Base-by-base conservation (phyloP, 1,140 invertebrate genomes). In the Aphidius gifuensis region DNA sequence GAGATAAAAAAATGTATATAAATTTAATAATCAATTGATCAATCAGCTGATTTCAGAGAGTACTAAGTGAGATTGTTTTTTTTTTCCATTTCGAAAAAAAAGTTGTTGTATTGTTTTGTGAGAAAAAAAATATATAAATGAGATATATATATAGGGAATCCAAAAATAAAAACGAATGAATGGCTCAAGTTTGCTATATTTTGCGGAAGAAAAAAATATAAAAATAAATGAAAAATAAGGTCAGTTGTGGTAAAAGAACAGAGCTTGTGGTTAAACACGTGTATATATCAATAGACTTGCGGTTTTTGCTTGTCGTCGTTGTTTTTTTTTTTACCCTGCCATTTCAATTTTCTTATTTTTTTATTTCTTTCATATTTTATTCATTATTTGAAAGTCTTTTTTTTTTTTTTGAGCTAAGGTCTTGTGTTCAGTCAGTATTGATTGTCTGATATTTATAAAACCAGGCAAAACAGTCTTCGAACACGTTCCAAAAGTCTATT, bases 221-320 rank as follows among this genome's bases (percentile, higher is more conserved):
- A 32, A 32, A 32, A 68, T 61, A 67, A 67, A 67, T 62, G 64
- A 70, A 68, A 57, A 69, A 71, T 54, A 68, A 65, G 71, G 71
- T 72, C 71, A 72, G 64, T 65, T 21, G 53, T 55, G 40, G 62
- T 45, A 11, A 49, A 61, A 60, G 62, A 61, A 45, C 44, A 16
- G 39, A 55, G 61, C 70, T 61, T 77, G 75, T 65, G 75, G 74
- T 76, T 62, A 61, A 68, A 67, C 69, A 71, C 69, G 71, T 48
- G 48, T 50, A 48, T 60, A 32, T 61, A 61, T 61, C 60, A 61
- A 61, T 61, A 53, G 60, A 32, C 39, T 44, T 23, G 16, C 23
- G 60, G 51, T 32, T 38, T 32, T 7, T 55, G 21, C 40, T n/a
- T n/a, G 9, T 55, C 53, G 40, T 55, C 53, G 53, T 55, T 55